phyloP scores from a whole-genome alignment of 2,888 invertebrate species.

The Mellilla xanthometata region DNA sequence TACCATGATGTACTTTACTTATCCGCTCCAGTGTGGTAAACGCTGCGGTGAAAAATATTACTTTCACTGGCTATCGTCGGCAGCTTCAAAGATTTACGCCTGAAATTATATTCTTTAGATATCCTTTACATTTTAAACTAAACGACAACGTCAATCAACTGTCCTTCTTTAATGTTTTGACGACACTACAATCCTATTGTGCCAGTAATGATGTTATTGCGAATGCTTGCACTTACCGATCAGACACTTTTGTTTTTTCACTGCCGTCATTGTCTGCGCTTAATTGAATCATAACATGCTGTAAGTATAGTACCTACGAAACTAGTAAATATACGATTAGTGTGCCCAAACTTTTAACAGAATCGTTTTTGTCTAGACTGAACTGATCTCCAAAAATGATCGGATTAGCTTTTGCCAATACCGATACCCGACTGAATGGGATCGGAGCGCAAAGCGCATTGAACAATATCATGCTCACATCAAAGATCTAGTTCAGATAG shows the following conservation, averaged over 20 bases:
- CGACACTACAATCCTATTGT: slow-evolving; percentile 29
- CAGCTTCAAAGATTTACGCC: slow-evolving; percentile 41
- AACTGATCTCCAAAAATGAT: slow-evolving; percentile 25
- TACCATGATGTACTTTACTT: slow-evolving; percentile 35
- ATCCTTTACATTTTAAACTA: slow-evolving; percentile 18
- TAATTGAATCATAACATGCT: slow-evolving; percentile 24
- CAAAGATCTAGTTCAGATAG: slow-evolving; percentile 50
- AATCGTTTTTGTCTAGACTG: slow-evolving; percentile 35
- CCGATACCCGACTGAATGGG: slow-evolving; percentile 30
- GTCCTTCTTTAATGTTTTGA: slow-evolving; percentile 27
- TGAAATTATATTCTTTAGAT: slow-evolving; percentile 38
- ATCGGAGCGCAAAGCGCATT: slow-evolving; percentile 37
- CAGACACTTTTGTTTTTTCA: slow-evolving; percentile 12
- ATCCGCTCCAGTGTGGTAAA: slow-evolving; percentile 47
- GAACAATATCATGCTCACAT: slow-evolving; percentile 32
- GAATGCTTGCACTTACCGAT: slow-evolving; percentile 14
- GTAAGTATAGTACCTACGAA: too few relatives aligned
- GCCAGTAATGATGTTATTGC: slow-evolving; percentile 22
- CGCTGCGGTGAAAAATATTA: slow-evolving; percentile 55
- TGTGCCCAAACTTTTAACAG: slow-evolving; percentile 1
- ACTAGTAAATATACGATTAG: slow-evolving; percentile 8
- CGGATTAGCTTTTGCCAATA: slow-evolving; percentile 35
- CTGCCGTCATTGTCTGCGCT: slow-evolving; percentile 15
- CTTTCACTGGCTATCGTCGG: slow-evolving; percentile 56
- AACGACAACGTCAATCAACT: slow-evolving; percentile 27